Evolutionary conservation across 1,140 invertebrate genomes (phyloP).

Genomic region (Euwallacea fornicatus): DNA sequence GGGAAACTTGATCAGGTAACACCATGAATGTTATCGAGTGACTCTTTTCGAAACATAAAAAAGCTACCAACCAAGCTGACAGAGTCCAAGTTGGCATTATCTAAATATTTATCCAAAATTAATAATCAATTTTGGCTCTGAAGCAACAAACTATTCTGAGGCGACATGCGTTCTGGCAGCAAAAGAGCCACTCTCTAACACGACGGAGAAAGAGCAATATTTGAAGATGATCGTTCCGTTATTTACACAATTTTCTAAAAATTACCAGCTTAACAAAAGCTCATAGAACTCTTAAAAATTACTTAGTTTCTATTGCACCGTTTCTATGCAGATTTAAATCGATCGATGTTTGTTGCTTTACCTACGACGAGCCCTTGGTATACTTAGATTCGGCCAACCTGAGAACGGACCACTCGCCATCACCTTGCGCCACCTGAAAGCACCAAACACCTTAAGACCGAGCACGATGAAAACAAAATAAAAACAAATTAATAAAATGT

Average conservation of each 20-base stretch:
- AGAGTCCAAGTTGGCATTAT: conserved; percentile 43
- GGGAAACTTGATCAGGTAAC: background rate
- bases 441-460: conserved; percentile 49
- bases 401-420: conserved; percentile 49
- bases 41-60: conserved; percentile 28
- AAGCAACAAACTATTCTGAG: conserved; percentile 32
- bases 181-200: conserved; percentile 13
- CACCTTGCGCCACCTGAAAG: conserved; percentile 53
- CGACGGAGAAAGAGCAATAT: background rate
- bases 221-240: conserved; percentile 2
- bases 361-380: conserved; percentile 48
- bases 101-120: conserved; percentile 41
- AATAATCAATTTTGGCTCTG: conserved; percentile 25
- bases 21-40: conserved; percentile 22
- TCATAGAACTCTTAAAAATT: conserved; percentile 8
- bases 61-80: conserved; percentile 38
- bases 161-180: background rate
- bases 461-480: background rate
- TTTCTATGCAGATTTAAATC: conserved; percentile 25
- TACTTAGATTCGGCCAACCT: conserved; percentile 55
- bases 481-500: too few relatives aligned
- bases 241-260: background rate
- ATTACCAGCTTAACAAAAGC: background rate
- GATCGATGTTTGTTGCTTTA: conserved; percentile 40
- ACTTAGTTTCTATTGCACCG: conserved; percentile 36